Conservation (phyloP, 2,888 invertebrate genomes). For the Cantharis lateralis region DNA sequence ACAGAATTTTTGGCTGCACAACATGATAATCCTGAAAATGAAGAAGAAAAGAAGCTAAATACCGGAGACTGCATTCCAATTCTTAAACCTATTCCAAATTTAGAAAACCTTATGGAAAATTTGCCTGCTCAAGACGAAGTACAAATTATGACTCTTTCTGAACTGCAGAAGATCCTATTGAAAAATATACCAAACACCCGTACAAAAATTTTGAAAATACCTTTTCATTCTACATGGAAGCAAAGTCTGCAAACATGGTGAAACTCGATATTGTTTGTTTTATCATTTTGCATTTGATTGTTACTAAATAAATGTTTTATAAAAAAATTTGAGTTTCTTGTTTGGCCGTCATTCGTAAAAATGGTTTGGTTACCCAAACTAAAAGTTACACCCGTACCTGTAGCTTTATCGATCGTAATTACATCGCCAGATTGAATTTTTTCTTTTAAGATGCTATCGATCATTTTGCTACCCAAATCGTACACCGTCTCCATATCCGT, state of each 20-base stretch:
- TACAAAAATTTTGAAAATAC: constrained; percentile 79
- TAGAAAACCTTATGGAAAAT: constrained; percentile 65
- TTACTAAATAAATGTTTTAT: not conserved
- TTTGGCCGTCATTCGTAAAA: too few relatives aligned
- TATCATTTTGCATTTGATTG: not conserved
- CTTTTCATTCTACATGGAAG: constrained; percentile 82
- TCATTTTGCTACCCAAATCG: constrained; percentile 97
- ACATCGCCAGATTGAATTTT: constrained; percentile 96
- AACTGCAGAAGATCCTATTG: constrained; percentile 73
- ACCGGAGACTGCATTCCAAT: constrained; percentile 76
- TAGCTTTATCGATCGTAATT: constrained; percentile 97
- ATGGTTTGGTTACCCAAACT: too few relatives aligned
- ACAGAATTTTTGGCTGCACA: constrained; percentile 84
- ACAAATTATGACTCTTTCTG: constrained; percentile 61
- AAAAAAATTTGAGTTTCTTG: not conserved
- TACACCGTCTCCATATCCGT: constrained; percentile 99
- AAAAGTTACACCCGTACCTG: constrained; percentile 74
- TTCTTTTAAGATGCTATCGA: constrained; percentile 93
- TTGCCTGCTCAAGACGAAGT: constrained; percentile 53
- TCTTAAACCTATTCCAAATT: constrained; percentile 76
- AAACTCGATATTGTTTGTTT: not conserved
- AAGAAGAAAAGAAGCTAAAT: constrained; percentile 47
- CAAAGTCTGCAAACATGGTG: too few relatives aligned
- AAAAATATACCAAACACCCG: constrained; percentile 75
- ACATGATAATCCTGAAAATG: constrained; percentile 59